Percentiles rank a stretch among this genome's conserved stretches.
These are phyloP conservation scores for Salminus brasiliensis DNA, from an alignment of 2,113 vertebrate genomes.

Conservation along the genomic window DNA sequence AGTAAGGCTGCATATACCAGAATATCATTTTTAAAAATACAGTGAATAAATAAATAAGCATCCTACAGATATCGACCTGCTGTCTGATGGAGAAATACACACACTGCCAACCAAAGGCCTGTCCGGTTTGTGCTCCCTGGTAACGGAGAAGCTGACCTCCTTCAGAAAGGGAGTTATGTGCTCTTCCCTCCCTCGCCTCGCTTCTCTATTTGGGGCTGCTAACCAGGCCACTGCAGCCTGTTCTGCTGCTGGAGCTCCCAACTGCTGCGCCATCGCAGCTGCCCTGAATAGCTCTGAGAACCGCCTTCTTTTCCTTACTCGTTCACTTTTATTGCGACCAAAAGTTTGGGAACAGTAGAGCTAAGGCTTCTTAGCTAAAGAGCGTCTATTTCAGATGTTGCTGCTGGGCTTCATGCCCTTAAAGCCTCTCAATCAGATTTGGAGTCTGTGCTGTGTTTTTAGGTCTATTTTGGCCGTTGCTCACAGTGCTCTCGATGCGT, in stretches of 20 bases:
- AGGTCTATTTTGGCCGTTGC: too few species aligned
- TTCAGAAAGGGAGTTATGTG: not conserved
- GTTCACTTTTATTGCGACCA: not conserved
- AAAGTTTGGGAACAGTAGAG: too few species aligned
- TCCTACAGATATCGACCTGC: too few species aligned
- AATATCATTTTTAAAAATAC: too few species aligned
- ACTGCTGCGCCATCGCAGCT: slow-evolving; percentile 43
- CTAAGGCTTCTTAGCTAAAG: too few species aligned
- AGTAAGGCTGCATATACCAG: too few species aligned
- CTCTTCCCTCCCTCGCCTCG: not conserved
- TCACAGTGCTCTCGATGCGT: too few species aligned
- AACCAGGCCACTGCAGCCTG: slow-evolving; percentile 72
- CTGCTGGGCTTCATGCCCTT: too few species aligned
- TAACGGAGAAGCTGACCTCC: slow-evolving; percentile 35
- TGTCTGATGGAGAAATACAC: not conserved
- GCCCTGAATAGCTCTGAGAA: slow-evolving; percentile 48
- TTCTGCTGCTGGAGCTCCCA: slow-evolving; percentile 47
- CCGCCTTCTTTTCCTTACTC: not conserved
- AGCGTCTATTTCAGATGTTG: too few species aligned
- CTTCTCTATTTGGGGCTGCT: slow-evolving; percentile 69
- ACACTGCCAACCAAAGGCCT: not conserved
- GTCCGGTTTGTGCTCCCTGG: slow-evolving; percentile 3
- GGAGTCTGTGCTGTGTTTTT: too few species aligned
- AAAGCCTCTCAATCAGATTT: too few species aligned
- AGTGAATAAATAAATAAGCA: too few species aligned